phyloP scores from a whole-genome alignment of 2,113 vertebrate genomes.

The Notothenia coriiceps region DNA sequence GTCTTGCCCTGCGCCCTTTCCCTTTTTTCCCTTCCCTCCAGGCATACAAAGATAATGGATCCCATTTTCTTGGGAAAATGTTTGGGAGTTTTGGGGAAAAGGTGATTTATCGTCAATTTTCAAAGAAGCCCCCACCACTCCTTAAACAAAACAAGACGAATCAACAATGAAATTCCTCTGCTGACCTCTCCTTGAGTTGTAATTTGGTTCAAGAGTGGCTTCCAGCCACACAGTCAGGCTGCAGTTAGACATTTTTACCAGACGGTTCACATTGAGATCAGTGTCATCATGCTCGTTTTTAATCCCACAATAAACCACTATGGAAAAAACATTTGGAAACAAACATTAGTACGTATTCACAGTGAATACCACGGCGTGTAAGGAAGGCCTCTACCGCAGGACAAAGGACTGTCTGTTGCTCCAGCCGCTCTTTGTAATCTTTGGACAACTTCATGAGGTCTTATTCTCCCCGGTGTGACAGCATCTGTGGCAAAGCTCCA shows the following conservation, averaged over 20 bases:
- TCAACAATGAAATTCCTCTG: conserved; percentile 60
- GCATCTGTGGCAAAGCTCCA: conserved; percentile 54
- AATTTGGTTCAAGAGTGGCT: conserved; percentile 56
- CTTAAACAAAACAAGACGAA: conserved; percentile 3
- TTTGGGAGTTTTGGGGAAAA: conserved; percentile 18
- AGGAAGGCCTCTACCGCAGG: conserved; percentile 67
- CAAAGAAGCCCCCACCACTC: conserved; percentile 16
- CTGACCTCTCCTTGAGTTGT: conserved; percentile 66
- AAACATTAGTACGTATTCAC: conserved; percentile 31
- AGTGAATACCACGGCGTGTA: conserved; percentile 50
- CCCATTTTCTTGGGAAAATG: conserved; percentile 25
- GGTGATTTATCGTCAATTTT: conserved; percentile 5
- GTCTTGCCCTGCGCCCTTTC: not conserved
- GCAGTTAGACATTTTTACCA: conserved; percentile 54
- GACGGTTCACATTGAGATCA: conserved; percentile 11
- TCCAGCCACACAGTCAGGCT: conserved; percentile 28
- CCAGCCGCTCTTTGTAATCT: conserved; percentile 60
- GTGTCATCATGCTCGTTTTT: conserved; percentile 50
- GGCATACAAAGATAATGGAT: conserved; percentile 42
- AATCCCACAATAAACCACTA: conserved; percentile 1
- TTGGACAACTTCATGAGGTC: conserved; percentile 62
- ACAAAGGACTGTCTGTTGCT: conserved; percentile 77
- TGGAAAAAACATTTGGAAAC: conserved; percentile 70
- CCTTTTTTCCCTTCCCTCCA: conserved; percentile 10
- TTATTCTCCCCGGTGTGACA: conserved; percentile 54